These are phyloP conservation scores for Cyprinodon brontotheroides DNA, from an alignment of 2,113 vertebrate species.

Conservation along the genomic window DNA sequence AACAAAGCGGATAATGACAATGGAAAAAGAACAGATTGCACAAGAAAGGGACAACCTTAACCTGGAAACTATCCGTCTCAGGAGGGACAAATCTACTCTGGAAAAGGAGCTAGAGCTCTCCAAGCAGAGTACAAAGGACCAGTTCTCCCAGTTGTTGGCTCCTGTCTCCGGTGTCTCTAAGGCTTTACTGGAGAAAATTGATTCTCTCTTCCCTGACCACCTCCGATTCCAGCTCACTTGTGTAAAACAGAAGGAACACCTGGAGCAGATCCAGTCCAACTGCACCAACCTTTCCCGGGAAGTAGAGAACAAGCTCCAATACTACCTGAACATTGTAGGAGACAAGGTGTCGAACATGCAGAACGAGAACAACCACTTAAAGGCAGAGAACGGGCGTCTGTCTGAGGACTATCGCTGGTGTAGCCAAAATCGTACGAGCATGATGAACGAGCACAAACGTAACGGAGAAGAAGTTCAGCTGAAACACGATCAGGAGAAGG, in stretches of 20 bases:
- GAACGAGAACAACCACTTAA: conserved; percentile 63
- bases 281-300: conserved; percentile 73
- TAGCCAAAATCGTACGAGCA: conserved; percentile 50
- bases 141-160: conserved; percentile 65
- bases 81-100: conserved; percentile 59
- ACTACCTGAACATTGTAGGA: conserved; percentile 63
- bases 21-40: conserved; percentile 52
- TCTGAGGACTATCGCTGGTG: conserved; percentile 57
- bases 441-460: conserved; percentile 52
- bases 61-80: conserved; percentile 68
- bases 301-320: conserved; percentile 71
- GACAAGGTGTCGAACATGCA: conserved; percentile 52
- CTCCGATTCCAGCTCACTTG: conserved; percentile 76
- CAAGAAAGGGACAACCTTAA: conserved; percentile 60
- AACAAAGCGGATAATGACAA: conserved; percentile 31
- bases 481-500: conserved; percentile 64
- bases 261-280: conserved; percentile 68
- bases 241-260: conserved; percentile 67
- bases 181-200: conserved; percentile 74
- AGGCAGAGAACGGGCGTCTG: conserved; percentile 66
- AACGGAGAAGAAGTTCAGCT: conserved; percentile 39
- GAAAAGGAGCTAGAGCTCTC: conserved; percentile 55
- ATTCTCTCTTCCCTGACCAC: conserved; percentile 65
- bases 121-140: conserved; percentile 62
- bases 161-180: conserved; percentile 71